Conservation (phyloP, 2,888 invertebrate species). For the Branchipolynoe longqiensis region DNA sequence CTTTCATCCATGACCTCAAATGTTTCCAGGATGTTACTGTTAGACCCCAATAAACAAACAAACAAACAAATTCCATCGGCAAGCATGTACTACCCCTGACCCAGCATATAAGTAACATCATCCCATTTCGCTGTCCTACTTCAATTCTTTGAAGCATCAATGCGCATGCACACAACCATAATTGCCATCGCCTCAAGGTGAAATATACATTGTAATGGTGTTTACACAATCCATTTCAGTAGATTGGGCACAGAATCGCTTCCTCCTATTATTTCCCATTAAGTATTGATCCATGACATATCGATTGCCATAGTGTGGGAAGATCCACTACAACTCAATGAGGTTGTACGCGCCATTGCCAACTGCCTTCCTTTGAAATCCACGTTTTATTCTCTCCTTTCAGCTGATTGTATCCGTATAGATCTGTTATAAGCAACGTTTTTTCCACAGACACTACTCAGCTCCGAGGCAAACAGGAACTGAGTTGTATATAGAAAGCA, state of each 20-base stretch:
- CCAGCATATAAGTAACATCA: no score
- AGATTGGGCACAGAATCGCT: slow-evolving; percentile 4
- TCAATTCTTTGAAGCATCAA: no score
- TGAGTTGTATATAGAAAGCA: neutral
- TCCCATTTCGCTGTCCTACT: no score
- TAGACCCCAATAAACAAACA: no score
- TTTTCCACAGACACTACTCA: no score
- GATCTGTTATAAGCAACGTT: no score
- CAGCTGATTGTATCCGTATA: neutral
- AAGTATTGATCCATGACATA: slow-evolving; percentile 30
- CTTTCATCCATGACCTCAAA: no score
- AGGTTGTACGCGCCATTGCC: slow-evolving; percentile 13
- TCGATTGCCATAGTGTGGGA: slow-evolving; percentile 25
- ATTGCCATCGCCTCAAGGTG: no score
- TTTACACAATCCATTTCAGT: slow-evolving; percentile 2
- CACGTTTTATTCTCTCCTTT: neutral
- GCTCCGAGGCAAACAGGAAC: neutral
- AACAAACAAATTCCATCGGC: no score
- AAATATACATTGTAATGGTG: neutral
- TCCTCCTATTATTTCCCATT: neutral
- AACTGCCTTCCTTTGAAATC: slow-evolving; percentile 17
- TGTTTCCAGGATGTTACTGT: no score
- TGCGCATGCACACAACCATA: no score
- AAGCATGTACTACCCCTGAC: no score
- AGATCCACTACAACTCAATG: neutral